Evolutionary conservation across 2,113 vertebrate genomes (phyloP).

Genomic region (Circaetus gallicus): DNA sequence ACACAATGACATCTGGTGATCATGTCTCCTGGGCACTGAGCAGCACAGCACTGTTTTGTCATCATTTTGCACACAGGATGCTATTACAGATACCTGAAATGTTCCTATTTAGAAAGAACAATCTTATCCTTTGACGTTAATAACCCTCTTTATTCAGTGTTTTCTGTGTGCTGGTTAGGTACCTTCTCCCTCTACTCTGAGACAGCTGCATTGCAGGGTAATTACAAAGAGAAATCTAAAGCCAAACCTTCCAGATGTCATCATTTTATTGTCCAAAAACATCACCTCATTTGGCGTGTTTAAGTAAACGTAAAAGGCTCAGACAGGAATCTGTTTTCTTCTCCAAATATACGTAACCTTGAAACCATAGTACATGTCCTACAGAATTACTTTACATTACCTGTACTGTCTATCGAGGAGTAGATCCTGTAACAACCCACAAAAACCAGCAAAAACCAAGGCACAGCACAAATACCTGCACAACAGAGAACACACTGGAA

Average conservation of each 20-base stretch:
- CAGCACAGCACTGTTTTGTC: neutral
- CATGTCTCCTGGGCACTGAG: neutral
- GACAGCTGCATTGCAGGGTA: neutral
- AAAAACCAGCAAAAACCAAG: neutral
- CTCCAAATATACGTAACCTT: neutral
- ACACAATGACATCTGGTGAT: neutral
- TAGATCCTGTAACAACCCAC: neutral
- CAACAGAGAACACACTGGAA: neutral
- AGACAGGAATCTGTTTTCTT: neutral
- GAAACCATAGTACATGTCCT: neutral
- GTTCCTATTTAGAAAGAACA: neutral
- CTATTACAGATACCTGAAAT: neutral
- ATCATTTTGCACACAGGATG: neutral
- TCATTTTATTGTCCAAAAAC: neutral
- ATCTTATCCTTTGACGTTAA: neutral
- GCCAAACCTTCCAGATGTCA: neutral
- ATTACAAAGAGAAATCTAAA: neutral
- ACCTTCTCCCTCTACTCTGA: neutral
- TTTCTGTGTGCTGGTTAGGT: neutral
- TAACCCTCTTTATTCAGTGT: neutral
- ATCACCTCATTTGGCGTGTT: neutral
- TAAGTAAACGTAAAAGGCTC: neutral
- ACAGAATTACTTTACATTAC: neutral
- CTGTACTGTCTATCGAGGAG: neutral
- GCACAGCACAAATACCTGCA: neutral